Conservation (phyloP, 2,113 vertebrate genomes). For the Nestor notabilis region DNA sequence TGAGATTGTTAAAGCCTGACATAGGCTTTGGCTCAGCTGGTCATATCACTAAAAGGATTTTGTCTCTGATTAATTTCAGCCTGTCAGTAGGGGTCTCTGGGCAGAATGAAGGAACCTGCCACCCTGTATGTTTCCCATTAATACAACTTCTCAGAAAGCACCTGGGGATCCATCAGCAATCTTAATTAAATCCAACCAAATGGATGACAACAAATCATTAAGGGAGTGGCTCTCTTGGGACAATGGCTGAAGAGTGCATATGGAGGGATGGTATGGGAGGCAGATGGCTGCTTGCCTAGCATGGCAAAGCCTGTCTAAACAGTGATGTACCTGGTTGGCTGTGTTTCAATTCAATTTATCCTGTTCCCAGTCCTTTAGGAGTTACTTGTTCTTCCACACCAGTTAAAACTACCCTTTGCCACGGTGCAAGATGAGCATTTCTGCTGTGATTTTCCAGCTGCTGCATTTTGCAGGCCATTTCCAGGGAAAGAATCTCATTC, state of each 20-base stretch:
- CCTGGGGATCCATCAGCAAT: slow-evolving; percentile 15
- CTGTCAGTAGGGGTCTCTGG: not conserved
- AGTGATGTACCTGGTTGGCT: not conserved
- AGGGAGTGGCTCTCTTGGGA: not conserved
- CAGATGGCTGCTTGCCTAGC: slow-evolving; percentile 4
- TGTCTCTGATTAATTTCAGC: slow-evolving; percentile 35
- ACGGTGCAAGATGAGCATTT: not conserved
- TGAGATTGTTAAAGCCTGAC: not conserved
- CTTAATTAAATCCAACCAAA: slow-evolving; percentile 10
- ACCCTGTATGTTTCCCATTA: not conserved
- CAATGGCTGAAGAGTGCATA: not conserved
- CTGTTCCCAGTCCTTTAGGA: not conserved
- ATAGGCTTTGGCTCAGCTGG: slow-evolving; percentile 23
- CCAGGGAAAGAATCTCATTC: not conserved
- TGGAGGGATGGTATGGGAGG: not conserved
- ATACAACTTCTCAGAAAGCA: slow-evolving; percentile 15
- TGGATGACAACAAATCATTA: not conserved
- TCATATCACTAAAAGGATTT: slow-evolving; percentile 52
- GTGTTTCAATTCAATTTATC: not conserved
- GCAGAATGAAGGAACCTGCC: not conserved
- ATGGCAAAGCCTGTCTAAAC: not conserved
- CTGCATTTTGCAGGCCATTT: not conserved
- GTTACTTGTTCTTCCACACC: not conserved
- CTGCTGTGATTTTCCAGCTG: not conserved
- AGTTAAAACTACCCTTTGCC: not conserved